phyloP scores from a whole-genome alignment of 2,888 invertebrate species.

The Incurvaria masculella region DNA sequence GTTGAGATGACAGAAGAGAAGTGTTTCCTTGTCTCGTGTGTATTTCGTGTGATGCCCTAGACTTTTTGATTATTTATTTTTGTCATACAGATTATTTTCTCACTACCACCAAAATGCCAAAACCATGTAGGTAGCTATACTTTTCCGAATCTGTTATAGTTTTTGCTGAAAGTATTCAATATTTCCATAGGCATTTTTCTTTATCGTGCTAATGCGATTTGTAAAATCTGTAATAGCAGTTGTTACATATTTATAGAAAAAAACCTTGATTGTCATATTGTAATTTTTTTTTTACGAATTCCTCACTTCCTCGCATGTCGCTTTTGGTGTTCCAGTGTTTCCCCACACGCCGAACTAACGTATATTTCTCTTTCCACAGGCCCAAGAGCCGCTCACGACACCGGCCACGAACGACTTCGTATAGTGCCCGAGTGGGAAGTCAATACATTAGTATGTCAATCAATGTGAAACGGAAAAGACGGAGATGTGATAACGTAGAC shows the following conservation, averaged over 20 bases:
- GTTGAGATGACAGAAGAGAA: constrained; percentile 19
- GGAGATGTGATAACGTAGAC: constrained; percentile 26
- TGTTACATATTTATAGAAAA: too few relatives aligned
- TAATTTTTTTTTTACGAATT: too few relatives aligned
- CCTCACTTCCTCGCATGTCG: neutral
- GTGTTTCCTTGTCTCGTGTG: neutral
- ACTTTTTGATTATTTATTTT: neutral
- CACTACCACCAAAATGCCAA: too few relatives aligned
- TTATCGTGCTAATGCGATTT: too few relatives aligned
- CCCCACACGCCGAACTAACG: constrained; percentile 11
- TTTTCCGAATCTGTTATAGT: too few relatives aligned
- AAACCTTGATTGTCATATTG: too few relatives aligned
- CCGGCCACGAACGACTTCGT: constrained; percentile 79
- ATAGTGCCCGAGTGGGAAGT: constrained; percentile 53
- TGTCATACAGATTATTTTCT: too few relatives aligned
- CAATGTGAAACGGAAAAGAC: constrained; percentile 52
- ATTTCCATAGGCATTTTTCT: too few relatives aligned
- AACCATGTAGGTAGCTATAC: too few relatives aligned
- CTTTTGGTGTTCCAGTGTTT: constrained; percentile 3
- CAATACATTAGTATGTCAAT: constrained; percentile 48
- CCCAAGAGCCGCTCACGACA: constrained; percentile 78
- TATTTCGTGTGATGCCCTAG: neutral
- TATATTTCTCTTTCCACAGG: constrained; percentile 58
- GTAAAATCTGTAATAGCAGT: too few relatives aligned
- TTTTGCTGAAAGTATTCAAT: too few relatives aligned